A percentile compares a stretch with the other conserved stretches of the same genome.
Conservation (phyloP, 2,797 vertebrate genomes). For the Scolopax bukidnonensis region DNA sequence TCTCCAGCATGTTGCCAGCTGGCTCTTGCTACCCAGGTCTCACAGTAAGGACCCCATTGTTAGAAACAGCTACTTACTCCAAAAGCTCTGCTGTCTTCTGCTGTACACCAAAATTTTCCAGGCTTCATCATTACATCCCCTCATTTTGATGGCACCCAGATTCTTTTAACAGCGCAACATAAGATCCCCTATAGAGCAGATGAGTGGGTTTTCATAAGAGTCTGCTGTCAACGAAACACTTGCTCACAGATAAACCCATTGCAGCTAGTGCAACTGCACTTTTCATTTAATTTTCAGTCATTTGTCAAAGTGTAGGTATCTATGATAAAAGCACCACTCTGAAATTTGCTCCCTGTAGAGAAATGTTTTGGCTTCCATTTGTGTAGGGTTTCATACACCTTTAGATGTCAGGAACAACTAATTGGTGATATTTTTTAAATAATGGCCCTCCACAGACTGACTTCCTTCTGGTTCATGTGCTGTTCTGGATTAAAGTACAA, state of each 20-base stretch:
- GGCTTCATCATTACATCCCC: not conserved
- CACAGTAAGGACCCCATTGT: fast-evolving
- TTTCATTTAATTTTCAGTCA: not conserved
- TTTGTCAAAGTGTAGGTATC: not conserved
- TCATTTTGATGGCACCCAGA: not conserved
- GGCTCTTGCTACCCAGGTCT: not conserved
- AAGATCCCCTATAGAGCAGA: not conserved
- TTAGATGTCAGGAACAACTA: not conserved
- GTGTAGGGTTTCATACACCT: not conserved
- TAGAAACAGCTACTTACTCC: not conserved
- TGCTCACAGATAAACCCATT: not conserved
- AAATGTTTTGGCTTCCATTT: not conserved
- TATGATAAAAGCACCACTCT: not conserved
- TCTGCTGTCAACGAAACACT: not conserved
- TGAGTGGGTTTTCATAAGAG: fast-evolving
- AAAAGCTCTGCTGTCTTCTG: not conserved
- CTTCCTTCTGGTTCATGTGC: not conserved
- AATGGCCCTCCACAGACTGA: not conserved
- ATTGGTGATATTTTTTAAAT: not conserved
- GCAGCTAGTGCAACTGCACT: not conserved
- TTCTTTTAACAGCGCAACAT: not conserved
- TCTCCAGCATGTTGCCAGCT: not conserved
- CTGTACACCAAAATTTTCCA: not conserved
- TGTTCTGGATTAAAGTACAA: not conserved
- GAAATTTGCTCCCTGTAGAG: not conserved